Evolutionary conservation across 2,797 vertebrate genomes (phyloP).

Genomic region (Lemur catta): DNA sequence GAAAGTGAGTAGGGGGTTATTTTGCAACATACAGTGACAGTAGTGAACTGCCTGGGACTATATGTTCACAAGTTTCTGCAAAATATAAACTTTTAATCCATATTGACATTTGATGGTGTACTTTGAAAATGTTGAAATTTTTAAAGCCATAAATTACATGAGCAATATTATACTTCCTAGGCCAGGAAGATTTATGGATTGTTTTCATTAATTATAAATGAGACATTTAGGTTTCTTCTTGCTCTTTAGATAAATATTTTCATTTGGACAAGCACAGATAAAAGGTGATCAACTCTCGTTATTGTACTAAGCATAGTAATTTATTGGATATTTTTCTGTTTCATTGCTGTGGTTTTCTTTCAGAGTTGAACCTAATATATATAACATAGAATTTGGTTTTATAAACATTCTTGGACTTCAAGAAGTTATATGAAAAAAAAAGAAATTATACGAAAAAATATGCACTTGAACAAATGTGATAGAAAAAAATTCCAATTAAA

Average conservation of each 20-base stretch:
- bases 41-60: neutral
- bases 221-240: neutral
- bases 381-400: neutral
- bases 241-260: neutral
- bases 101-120: neutral
- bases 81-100: neutral
- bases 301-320: neutral
- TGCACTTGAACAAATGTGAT: neutral
- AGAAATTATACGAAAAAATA: neutral
- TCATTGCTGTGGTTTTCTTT: neutral
- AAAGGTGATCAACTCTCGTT: neutral
- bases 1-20: neutral
- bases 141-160: neutral
- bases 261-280: neutral
- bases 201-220: conserved; percentile 26
- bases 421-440: neutral
- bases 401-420: neutral
- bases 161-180: neutral
- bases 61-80: neutral
- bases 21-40: neutral
- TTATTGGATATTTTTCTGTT: neutral
- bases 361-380: neutral
- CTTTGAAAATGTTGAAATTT: neutral
- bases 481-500: neutral
- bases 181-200: neutral